Conservation (phyloP, 2,888 invertebrate species). For the Mimas tiliae region DNA sequence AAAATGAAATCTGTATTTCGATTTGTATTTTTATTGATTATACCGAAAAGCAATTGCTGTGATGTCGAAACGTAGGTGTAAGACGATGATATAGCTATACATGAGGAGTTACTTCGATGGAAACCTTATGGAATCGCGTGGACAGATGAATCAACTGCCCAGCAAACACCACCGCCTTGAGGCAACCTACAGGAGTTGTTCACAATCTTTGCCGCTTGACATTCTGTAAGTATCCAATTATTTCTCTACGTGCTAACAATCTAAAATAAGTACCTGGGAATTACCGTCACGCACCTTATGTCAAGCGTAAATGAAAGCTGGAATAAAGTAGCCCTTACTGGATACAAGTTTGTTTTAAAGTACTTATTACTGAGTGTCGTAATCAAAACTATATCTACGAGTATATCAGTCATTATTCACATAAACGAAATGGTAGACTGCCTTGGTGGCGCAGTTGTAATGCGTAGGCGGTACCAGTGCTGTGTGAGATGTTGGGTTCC, state of each 20-base stretch:
- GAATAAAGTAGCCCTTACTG: too few relatives aligned
- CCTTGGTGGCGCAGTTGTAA: too few relatives aligned
- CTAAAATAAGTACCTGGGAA: too few relatives aligned
- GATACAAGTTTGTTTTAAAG: too few relatives aligned
- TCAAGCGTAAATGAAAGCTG: too few relatives aligned
- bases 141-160: conserved; percentile 73
- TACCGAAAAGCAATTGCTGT: conserved; percentile 48
- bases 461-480: too few relatives aligned
- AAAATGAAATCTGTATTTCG: conserved; percentile 41
- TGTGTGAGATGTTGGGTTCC: too few relatives aligned
- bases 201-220: conserved; percentile 80
- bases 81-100: conserved; percentile 32
- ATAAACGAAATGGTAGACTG: neutral
- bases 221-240: conserved; percentile 77
- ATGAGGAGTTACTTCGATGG: conserved; percentile 59
- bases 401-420: too few relatives aligned
- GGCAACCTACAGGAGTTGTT: conserved; percentile 77
- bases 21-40: conserved; percentile 33
- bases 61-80: conserved; percentile 46
- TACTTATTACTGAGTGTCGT: too few relatives aligned
- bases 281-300: too few relatives aligned
- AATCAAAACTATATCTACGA: neutral
- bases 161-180: conserved; percentile 71
- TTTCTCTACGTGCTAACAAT: too few relatives aligned
- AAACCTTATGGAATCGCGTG: conserved; percentile 73